Base-by-base conservation (phyloP, 35 echinoderm and acorn worm genomes). In the Lytechinus variegatus region DNA sequence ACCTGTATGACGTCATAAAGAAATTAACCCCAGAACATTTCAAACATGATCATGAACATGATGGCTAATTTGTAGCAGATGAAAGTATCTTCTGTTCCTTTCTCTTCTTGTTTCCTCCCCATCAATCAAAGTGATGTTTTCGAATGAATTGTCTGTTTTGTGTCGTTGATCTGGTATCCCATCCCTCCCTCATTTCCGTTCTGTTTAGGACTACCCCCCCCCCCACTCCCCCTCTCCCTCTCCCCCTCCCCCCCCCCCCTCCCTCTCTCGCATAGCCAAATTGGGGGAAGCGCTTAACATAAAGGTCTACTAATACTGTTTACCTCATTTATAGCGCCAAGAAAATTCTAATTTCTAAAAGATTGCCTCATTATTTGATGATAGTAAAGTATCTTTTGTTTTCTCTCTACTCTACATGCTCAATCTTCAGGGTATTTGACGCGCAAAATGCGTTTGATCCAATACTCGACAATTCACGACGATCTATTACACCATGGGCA, bases 1-100 rank as follows among this genome's bases (percentile, higher is more conserved):
- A 93, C 92, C 92, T 93, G 92, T 54, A 93, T 93, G 92, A 93
- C 92, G 92, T 93, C 92, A 93, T 93, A n/a, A 1, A 55, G 92
- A 93, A 93, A 90, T 90, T 90, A 90, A 90, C 88, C 88, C 33
- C 88, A 90, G 88, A 44, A 52, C 88, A 44, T 54, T 9, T 54
- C n/a, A 28, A 90, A 90, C 88, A 90, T 90, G 88, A 90, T 90
- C 28, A 51, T 44, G 88, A 90, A 90, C 88, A 90, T 90, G 88
- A 90, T 4, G 11, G 9, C 6, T 90, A 90, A 90, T 90, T 19
- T 52, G 88, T 14, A 2, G 88, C 88, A 90, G 88, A 90, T 54
- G 88, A 90, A 12, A 54, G 29, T 21, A 12, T 21, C n/a, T 19
- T 90, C 29, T 54, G 28, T 54, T 44, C 88, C 88, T 90, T 52